A percentile compares a stretch with the other conserved stretches of the same genome.
These are phyloP conservation scores for Paraescarpia echinospica DNA, from an alignment of 1,140 invertebrate genomes.

Conservation along the genomic window DNA sequence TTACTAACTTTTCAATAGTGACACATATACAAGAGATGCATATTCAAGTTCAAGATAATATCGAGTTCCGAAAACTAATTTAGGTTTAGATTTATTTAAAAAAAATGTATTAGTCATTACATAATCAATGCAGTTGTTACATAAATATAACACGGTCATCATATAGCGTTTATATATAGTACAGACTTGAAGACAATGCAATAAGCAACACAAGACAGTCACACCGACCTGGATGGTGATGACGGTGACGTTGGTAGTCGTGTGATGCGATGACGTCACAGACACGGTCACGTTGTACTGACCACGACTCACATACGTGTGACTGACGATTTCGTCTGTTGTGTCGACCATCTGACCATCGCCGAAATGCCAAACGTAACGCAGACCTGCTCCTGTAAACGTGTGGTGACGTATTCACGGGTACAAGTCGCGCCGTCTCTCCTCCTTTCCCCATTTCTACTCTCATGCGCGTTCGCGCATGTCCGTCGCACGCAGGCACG, in stretches of 20 bases:
- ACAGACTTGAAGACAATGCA: background rate
- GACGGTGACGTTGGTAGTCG: slow-evolving; percentile 16
- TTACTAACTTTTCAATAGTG: too few species aligned
- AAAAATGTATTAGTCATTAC: background rate
- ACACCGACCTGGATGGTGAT: background rate
- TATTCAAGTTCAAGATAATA: too few species aligned
- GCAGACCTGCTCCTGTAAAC: slow-evolving; percentile 13
- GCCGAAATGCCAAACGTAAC: slow-evolving; percentile 14
- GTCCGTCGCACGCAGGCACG: too few species aligned
- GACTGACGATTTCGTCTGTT: background rate
- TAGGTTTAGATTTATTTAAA: background rate
- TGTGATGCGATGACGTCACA: background rate
- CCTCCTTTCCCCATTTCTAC: too few species aligned
- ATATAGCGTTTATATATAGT: background rate
- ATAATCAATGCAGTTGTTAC: background rate
- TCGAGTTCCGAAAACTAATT: too few species aligned
- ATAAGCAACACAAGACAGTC: background rate
- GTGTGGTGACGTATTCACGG: background rate
- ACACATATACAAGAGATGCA: too few species aligned
- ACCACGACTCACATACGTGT: slow-evolving; percentile 16
- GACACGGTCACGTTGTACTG: slow-evolving; percentile 14
- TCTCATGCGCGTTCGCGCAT: background rate
- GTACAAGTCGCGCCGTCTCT: background rate
- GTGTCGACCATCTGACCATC: slow-evolving; percentile 19
- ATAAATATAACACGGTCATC: background rate